Evolutionary conservation across 2,113 vertebrate genomes (phyloP), one percentile per base, ranked within the genome.

Genomic region (Eptatretus burgeri): DNA sequence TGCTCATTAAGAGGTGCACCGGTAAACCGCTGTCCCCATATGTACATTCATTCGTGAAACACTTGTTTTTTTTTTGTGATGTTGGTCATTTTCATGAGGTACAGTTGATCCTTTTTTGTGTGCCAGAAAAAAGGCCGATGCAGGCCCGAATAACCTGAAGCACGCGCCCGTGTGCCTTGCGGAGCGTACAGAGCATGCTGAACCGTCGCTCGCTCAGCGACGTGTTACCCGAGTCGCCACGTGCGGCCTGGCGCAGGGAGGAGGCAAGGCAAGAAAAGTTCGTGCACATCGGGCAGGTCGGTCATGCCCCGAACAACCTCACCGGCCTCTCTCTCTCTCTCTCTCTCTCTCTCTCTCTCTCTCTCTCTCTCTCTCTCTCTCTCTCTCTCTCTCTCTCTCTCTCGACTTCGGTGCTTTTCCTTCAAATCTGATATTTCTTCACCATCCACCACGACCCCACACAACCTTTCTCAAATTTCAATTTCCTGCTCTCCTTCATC

Each of bases 251-350:
- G 65, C 95, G 93, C 70, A 95, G 85, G 68, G 91, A 98, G 67
- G 91, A 95, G 71, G 91, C 89, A 13, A 80, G 91, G n/a, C 91
- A 94, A 72, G 91, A 87, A 0, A 88, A 98, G 67, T 98, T 98
- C 69, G 84, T 98, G 64, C 76, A 88, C 52, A 81, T 94, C 67
- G 91, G 91, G 41, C 91, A 98, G 83, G 91, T 98, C 8, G 12
- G 27, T n/a, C 53, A 60, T 9, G 16, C 53, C 53, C 53, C 53
- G 16, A 13, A n/a, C 53, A n/a, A n/a, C n/a, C n/a, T n/a, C n/a
- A 60, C 53, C 53, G 19, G 16, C 53, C 53, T 19, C 53, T 19
- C 7, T n/a, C 11, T 2, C 52, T 17, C 5, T 17, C 52, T 16
- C 52, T 3, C 14, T 2, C 52, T 2, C 52, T 17, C 52, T 17